Conservation (phyloP, 2,888 invertebrate species). For the Drosophila borborema region DNA sequence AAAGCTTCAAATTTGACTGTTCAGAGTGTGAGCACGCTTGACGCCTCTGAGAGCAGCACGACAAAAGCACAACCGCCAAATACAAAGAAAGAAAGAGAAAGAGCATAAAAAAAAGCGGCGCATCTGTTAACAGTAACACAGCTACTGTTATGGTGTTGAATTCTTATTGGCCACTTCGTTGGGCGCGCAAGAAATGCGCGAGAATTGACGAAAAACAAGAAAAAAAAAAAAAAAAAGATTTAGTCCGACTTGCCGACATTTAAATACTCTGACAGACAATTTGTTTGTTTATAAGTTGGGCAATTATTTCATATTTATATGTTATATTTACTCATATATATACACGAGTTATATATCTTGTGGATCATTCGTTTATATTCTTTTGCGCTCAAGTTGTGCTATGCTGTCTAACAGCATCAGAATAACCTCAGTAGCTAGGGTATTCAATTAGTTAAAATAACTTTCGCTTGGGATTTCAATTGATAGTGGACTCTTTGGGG, state of each 20-base stretch:
- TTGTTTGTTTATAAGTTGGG: not conserved
- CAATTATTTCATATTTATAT: not conserved
- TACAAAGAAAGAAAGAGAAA: slow-evolving; percentile 1
- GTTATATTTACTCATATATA: not conserved
- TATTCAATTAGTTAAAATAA: slow-evolving; percentile 11
- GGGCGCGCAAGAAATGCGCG: slow-evolving; percentile 14
- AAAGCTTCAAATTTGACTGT: not conserved
- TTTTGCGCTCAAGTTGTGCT: not conserved
- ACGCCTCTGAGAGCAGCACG: slow-evolving; percentile 32
- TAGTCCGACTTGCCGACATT: not conserved
- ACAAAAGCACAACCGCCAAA: slow-evolving; percentile 5
- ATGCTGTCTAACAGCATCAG: not conserved
- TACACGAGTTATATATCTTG: no score
- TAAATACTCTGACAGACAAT: not conserved
- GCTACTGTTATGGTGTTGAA: slow-evolving; percentile 56
- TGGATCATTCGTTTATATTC: not conserved
- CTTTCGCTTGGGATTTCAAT: slow-evolving; percentile 14
- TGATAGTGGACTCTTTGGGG: slow-evolving; percentile 2
- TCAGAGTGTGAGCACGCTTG: slow-evolving; percentile 36
- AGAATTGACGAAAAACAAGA: slow-evolving; percentile 14
- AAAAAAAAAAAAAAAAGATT: no score
- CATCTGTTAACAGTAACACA: slow-evolving; percentile 29
- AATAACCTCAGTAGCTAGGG: not conserved
- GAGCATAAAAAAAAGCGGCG: slow-evolving; percentile 1
- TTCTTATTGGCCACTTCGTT: slow-evolving; percentile 46